Base-by-base conservation (phyloP, 37 sponge, comb jelly and placozoan genomes). In the Halichondria panicea region DNA sequence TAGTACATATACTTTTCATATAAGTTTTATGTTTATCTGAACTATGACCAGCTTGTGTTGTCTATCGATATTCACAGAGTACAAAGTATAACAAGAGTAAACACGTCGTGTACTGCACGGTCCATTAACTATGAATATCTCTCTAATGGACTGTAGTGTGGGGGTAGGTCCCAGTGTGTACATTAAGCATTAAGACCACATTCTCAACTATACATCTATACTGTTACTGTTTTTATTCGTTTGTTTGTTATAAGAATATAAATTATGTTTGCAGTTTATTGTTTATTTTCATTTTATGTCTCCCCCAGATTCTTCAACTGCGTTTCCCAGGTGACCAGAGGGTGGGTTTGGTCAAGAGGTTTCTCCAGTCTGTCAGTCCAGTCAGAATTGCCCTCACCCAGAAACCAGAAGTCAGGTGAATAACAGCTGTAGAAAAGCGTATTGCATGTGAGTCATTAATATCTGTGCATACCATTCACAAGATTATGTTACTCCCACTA, bases 401-500 rank as follows among this genome's bases (percentile, higher is more conserved):
- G 74, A 88, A 86, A 71, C 94, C 91, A 32, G 89, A 89, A 83
- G 88, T 87, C 36, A 90, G 94, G 94, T 90, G 34, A 22, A 33
- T 40, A 58, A 58, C n/a, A n/a, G n/a, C n/a, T n/a, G n/a, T n/a
- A n/a, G n/a, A n/a, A n/a, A n/a, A n/a, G n/a, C n/a, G n/a, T n/a
- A n/a, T n/a, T n/a, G n/a, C n/a, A n/a, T n/a, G n/a, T n/a, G n/a
- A n/a, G n/a, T n/a, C n/a, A n/a, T n/a, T n/a, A n/a, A n/a, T n/a
- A n/a, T n/a, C n/a, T n/a, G n/a, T n/a, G n/a, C n/a, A n/a, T n/a
- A n/a, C n/a, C n/a, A n/a, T n/a, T n/a, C n/a, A n/a, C n/a, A n/a
- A n/a, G n/a, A n/a, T n/a, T n/a, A n/a, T n/a, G n/a, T n/a, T n/a
- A n/a, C n/a, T n/a, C n/a, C n/a, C n/a, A n/a, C n/a, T n/a, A n/a